These are phyloP conservation scores for Liasis olivaceus DNA, from an alignment of 2,797 vertebrate species.

Conservation along the genomic window DNA sequence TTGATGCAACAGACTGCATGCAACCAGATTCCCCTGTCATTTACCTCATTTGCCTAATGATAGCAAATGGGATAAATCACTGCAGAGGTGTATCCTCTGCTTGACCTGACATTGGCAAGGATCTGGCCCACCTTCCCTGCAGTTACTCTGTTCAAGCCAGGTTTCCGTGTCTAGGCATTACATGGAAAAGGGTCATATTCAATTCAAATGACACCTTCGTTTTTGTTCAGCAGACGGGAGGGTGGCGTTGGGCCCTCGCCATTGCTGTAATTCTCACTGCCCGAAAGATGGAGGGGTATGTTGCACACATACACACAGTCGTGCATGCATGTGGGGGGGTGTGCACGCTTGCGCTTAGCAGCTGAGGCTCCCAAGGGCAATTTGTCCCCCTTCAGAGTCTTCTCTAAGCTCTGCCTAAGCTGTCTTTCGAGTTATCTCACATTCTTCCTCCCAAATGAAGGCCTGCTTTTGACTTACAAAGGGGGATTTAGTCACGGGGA, in stretches of 20 bases:
- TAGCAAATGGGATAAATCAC: not conserved
- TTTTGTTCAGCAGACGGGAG: not conserved
- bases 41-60: not conserved
- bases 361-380: not conserved
- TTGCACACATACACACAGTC: no score
- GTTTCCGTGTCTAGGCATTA: not conserved
- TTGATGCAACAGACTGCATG: not conserved
- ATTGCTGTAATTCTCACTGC: not conserved
- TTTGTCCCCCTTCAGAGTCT: not conserved
- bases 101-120: not conserved
- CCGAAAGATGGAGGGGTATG: not conserved
- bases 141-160: not conserved
- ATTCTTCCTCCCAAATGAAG: not conserved
- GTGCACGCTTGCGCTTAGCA: not conserved
- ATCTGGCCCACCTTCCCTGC: not conserved
- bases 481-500: not conserved
- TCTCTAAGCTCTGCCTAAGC: not conserved
- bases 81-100: not conserved
- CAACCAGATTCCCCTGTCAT: not conserved
- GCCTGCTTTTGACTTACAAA: not conserved
- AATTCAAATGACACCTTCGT: not conserved
- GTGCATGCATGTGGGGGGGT: not conserved
- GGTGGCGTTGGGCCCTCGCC: not conserved
- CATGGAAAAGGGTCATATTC: not conserved
- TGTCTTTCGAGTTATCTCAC: not conserved